Base-by-base conservation (phyloP, 1,140 invertebrate species). In the Nasonia longicornis region DNA sequence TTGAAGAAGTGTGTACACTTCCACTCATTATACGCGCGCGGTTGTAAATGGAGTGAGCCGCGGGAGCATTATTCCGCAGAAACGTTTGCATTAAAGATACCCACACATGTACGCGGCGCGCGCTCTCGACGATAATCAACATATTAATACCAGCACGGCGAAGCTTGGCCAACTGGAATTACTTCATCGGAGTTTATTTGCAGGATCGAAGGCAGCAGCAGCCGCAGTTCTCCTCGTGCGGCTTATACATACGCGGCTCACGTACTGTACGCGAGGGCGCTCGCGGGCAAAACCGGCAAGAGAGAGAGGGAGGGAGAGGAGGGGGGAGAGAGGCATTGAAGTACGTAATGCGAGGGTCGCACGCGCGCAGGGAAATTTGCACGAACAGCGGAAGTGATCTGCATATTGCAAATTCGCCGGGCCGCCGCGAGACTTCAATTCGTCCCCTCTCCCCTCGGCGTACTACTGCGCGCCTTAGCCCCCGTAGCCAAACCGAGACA, bases 121-220 rank as follows among this genome's bases (percentile, higher is more conserved):
- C 26, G 26, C 26, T 26, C 26, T 58, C 52, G 12, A 3, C 14
- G 16, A 58, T 20, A 58, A 58, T 20, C 52, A 58, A 58, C 52
- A 58, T 58, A 58, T 58, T 58, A 58, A 58, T 58, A 58, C 16
- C 52, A 7, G 52, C 16, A 35, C 31, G n/a, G 14, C 52, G 20
- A 58, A 16, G 52, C 20, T 12, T 67, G 26, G 66, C 22, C 66
- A 67, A 67, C 66, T 67, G 66, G 14, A 67, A 67, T 67, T 67
- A 67, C 66, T 67, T 67, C 66, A 67, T 67, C 29, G 29, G 66
- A 67, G 66, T 67, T 67, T 67, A 67, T 67, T 67, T 67, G 66
- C 26, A 58, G 52, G 52, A 16, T 58, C 48, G 48, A 20, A 52
- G 48, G 48, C 48, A 52, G 48, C 48, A 52, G 48, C 64, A 66